These are phyloP conservation scores for Bergia sp. DNA, from an alignment of 92 coral and sea anemone species.

Conservation along the genomic window DNA sequence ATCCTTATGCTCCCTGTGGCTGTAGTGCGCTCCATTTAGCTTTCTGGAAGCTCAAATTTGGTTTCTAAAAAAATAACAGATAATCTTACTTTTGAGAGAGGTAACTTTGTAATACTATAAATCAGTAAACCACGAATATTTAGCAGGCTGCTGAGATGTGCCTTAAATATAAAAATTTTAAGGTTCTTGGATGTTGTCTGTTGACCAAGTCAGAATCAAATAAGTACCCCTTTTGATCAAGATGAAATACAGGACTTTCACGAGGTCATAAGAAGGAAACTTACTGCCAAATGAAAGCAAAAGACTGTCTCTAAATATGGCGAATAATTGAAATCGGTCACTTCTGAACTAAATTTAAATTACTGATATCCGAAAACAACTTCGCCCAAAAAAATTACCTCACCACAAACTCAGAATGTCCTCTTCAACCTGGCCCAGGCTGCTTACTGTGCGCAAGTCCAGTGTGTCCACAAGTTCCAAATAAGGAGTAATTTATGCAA, in stretches of 20 bases:
- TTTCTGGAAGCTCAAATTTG: slow-evolving; percentile 3
- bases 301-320: neutral
- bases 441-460: slow-evolving; percentile 41
- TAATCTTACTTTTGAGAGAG: neutral
- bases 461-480: slow-evolving; percentile 35
- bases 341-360: neutral
- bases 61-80: slow-evolving; percentile 4
- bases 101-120: neutral
- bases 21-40: neutral
- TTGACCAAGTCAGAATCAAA: slow-evolving; percentile 7
- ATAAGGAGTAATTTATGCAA: slow-evolving; percentile 32
- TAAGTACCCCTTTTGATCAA: slow-evolving; percentile 36
- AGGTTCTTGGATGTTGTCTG: neutral
- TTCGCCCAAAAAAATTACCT: slow-evolving; percentile 18
- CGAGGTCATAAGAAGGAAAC: neutral
- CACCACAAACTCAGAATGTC: slow-evolving; percentile 35
- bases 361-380: slow-evolving; percentile 4
- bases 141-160: neutral
- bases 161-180: neutral
- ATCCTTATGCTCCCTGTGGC: no score
- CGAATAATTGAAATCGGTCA: neutral
- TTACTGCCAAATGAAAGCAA: neutral
- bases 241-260: neutral
- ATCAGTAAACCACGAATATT: neutral
- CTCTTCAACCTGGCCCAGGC: neutral